phyloP scores from a whole-genome alignment of 1,140 invertebrate genomes.

The Diplogasteroides magnus region DNA sequence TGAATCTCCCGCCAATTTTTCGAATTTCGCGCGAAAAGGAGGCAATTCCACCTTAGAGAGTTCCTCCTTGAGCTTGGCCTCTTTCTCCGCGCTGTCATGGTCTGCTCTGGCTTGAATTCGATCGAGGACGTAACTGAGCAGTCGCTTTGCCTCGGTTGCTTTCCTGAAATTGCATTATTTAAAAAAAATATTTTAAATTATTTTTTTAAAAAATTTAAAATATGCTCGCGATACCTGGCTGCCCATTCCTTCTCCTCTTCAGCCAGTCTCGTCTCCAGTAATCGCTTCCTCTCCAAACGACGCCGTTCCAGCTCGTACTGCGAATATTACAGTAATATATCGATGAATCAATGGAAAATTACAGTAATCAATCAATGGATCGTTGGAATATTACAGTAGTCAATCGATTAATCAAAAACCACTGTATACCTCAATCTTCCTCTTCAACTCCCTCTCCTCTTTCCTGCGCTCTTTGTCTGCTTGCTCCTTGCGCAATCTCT shows the following conservation, averaged over 20 bases:
- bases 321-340: slow-evolving; percentile 3
- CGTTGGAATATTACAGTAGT: not conserved
- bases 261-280: slow-evolving; percentile 3
- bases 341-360: not conserved
- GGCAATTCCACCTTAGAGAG: too few species aligned
- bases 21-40: too few species aligned
- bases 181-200: too few species aligned
- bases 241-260: slow-evolving; percentile 22
- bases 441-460: slow-evolving; percentile 22
- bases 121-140: not conserved
- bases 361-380: not conserved
- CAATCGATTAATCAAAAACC: not conserved
- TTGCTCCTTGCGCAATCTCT: slow-evolving; percentile 5
- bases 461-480: slow-evolving; percentile 13
- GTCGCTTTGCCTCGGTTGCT: not conserved
- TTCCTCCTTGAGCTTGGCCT: too few species aligned
- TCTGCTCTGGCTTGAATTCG: not conserved
- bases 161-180: too few species aligned
- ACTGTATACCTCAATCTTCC: slow-evolving; percentile 10
- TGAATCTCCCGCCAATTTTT: not conserved
- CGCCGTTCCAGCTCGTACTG: slow-evolving; percentile 12
- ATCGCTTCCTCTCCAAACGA: slow-evolving; percentile 7
- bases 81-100: too few species aligned
- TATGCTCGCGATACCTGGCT: slow-evolving; percentile 7
- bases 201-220: too few species aligned